A percentile compares a stretch with the other conserved stretches of the same genome.
Evolutionary conservation across 2,797 vertebrate genomes (phyloP).

Genomic region (Hoplostethus atlanticus): DNA sequence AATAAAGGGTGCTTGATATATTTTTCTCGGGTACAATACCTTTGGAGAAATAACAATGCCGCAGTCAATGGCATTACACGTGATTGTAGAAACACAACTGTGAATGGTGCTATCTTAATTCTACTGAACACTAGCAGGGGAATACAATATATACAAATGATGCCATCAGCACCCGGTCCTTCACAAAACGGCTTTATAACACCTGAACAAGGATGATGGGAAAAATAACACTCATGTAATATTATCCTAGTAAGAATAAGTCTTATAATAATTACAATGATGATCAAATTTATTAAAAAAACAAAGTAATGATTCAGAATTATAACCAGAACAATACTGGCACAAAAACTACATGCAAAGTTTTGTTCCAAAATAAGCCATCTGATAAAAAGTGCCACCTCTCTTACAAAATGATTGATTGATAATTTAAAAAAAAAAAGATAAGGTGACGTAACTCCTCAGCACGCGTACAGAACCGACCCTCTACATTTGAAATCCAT

Average conservation of each 20-base stretch:
- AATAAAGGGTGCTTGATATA: conserved; percentile 61
- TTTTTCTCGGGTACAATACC: conserved; percentile 53
- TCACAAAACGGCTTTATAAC: too few species aligned
- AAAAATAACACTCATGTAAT: too few species aligned
- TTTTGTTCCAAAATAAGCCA: too few species aligned
- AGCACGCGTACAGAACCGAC: too few species aligned
- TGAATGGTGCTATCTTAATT: conserved; percentile 15
- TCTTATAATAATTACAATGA: not conserved
- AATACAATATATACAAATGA: conserved; percentile 19
- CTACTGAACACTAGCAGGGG: not conserved
- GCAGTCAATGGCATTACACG: conserved; percentile 47
- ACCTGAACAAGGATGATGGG: too few species aligned
- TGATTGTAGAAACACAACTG: conserved; percentile 15
- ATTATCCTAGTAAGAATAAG: too few species aligned
- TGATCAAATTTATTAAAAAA: not conserved
- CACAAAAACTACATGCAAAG: not conserved
- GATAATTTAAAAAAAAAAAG: too few species aligned
- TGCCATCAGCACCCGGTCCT: not conserved
- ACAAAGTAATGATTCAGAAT: conserved; percentile 1
- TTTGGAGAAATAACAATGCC: conserved; percentile 60
- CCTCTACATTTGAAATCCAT: too few species aligned
- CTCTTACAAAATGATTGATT: too few species aligned
- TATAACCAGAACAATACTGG: not conserved
- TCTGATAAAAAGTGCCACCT: too few species aligned
- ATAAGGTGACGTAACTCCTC: too few species aligned